Evolutionary conservation across 1,140 invertebrate genomes (phyloP).

Genomic region (Lepidurus apus): DNA sequence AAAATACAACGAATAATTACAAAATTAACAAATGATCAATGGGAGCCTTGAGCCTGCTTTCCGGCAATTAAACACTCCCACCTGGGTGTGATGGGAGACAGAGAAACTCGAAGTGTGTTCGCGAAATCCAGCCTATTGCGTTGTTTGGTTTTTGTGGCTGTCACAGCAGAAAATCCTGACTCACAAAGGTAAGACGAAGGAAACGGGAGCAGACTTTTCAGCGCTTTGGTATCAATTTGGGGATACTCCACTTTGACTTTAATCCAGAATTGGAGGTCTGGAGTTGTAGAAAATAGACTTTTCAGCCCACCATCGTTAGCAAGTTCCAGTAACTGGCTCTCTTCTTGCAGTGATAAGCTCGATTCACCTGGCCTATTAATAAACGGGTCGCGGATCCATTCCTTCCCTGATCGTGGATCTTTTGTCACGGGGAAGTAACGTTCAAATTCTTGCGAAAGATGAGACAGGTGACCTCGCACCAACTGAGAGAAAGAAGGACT

Average conservation of each 20-base stretch:
- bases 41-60: no score
- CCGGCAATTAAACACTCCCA: no score
- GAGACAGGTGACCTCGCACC: neutral
- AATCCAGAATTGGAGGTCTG: neutral
- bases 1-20: neutral
- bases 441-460: neutral
- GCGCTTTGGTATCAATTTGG: neutral
- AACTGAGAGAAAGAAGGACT: constrained; percentile 6
- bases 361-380: neutral
- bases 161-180: no score
- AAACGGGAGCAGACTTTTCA: neutral
- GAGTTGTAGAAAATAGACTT: neutral
- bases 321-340: neutral
- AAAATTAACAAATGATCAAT: no score
- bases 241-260: neutral
- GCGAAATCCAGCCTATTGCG: no score
- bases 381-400: neutral
- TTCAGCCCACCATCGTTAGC: neutral
- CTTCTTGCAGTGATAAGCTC: no score
- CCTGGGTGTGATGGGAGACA: no score
- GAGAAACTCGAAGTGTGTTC: no score
- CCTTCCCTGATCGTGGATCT: neutral
- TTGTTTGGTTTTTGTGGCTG: no score
- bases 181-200: neutral
- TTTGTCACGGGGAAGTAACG: neutral